Base-by-base conservation (phyloP, 30 jellyfish, hydroid and myxozoan species). In the Hydractinia echinata region DNA sequence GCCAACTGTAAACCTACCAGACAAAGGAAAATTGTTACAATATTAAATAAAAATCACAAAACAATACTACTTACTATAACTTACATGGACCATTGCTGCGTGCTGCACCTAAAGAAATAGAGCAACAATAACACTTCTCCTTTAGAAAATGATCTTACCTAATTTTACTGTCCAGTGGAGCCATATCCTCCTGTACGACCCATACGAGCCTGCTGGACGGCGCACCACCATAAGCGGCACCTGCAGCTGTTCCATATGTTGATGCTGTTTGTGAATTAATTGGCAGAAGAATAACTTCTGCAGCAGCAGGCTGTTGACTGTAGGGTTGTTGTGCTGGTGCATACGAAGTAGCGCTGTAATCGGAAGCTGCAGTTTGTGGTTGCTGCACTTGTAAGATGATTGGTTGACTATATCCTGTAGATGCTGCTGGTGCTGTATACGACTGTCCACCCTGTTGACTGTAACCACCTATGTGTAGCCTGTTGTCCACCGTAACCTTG, bases 401-500 rank as follows among this genome's bases (percentile, higher is more conserved):
- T 64, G 39, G 51, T 74, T 20, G 83, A 55, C 83, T 58, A 48
- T 74, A 74, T 48, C 83, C 54, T 13, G 66, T 4, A 74, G 66
- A 48, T 49, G 66, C 67, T 4, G 51, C 83, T 13, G 83, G 14
- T 66, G 76, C 21, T 44, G 85, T 3, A 14, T 60, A 13, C 39
- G 73, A 78, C 21, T 55, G 55, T 16, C 85, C 50, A 53, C 66
- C 60, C 1, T 15, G 85, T 15, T 77, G 85, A 55, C 77, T 77
- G 13, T 21, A 56, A 54, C 73, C 76, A 4, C 62, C 21, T 55
- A n/a, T 50, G 51, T 30, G 21, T 39, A 30, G 62, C 30, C 54
- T 55, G 48, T 50, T 30, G 83, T 6, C 85, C 85, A 77, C 77
- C 62, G 58, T 50, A 16, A 49, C 54, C 58, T 48, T 55, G 51